Conservation (phyloP, 2,113 vertebrate genomes). For the Rhinopomastus cyanomelas region DNA sequence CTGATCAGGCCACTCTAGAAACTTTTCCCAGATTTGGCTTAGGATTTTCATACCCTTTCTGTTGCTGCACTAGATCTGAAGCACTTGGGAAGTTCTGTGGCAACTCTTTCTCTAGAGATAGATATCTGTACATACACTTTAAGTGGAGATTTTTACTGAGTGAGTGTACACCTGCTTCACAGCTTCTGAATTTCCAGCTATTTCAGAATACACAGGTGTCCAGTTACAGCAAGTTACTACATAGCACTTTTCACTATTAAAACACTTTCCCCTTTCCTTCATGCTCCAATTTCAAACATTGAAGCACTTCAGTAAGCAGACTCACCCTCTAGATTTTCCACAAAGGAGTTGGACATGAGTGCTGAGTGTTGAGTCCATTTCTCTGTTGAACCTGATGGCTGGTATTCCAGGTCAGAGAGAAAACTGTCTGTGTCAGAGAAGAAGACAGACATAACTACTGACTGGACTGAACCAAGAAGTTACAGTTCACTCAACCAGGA, state of each 20-base stretch:
- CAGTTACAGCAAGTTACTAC: neutral
- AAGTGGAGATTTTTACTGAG: neutral
- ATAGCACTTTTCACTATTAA: neutral
- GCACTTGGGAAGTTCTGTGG: constrained; percentile 51
- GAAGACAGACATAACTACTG: constrained; percentile 82
- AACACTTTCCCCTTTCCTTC: constrained; percentile 18
- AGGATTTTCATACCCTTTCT: neutral
- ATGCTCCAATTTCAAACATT: constrained; percentile 70
- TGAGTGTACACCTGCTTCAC: neutral
- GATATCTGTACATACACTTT: neutral
- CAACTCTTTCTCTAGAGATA: neutral
- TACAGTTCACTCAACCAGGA: constrained; percentile 70
- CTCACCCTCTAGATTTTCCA: constrained; percentile 84
- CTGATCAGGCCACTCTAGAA: neutral
- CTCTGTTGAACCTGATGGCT: constrained; percentile 81
- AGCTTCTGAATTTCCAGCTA: neutral
- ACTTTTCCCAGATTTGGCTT: neutral
- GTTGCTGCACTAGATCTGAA: neutral
- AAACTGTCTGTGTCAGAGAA: constrained; percentile 84
- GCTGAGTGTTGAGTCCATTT: constrained; percentile 80
- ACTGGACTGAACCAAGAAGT: constrained; percentile 78
- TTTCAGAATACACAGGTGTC: constrained; percentile 34
- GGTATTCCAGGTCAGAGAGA: constrained; percentile 82
- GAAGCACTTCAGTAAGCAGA: constrained; percentile 73
- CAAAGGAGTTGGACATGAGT: constrained; percentile 79